These are phyloP conservation scores for Sinodicranocentrus sp. DNA, from an alignment of 2,888 invertebrate species.

Conservation along the genomic window DNA sequence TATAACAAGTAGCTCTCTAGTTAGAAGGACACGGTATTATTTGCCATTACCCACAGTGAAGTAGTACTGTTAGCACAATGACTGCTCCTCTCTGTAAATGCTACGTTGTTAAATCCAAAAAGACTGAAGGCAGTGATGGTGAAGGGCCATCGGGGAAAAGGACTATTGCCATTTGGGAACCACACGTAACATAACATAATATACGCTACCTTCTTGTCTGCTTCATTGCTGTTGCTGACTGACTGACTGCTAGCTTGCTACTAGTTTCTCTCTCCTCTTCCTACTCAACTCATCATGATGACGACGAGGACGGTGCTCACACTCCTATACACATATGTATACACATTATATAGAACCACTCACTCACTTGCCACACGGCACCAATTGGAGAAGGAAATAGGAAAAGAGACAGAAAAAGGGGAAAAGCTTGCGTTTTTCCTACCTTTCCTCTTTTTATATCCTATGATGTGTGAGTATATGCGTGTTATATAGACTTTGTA, in stretches of 20 bases:
- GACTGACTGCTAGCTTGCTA: not conserved
- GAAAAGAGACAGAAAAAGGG: too few species aligned
- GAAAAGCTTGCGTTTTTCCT: too few species aligned
- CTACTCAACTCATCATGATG: too few species aligned
- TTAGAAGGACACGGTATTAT: constrained; percentile 7
- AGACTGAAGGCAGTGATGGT: constrained; percentile 13
- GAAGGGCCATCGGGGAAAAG: constrained; percentile 18
- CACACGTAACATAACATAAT: constrained; percentile 1
- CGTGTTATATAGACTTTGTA: too few species aligned
- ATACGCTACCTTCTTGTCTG: not conserved
- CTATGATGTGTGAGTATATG: too few species aligned
- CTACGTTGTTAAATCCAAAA: constrained; percentile 10
- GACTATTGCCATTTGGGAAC: constrained; percentile 12
- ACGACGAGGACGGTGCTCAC: too few species aligned
- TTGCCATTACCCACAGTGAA: not conserved
- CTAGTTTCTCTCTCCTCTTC: too few species aligned
- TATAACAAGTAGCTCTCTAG: constrained; percentile 3
- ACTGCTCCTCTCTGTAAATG: constrained; percentile 3
- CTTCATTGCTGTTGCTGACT: constrained; percentile 2
- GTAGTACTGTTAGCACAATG: constrained; percentile 14
- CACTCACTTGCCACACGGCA: too few species aligned
- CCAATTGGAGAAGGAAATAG: too few species aligned
- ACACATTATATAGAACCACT: too few species aligned
- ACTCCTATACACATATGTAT: too few species aligned
- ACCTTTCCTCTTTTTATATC: too few species aligned